A percentile compares a stretch with the other conserved stretches of the same genome.
Conservation (phyloP, 2,113 vertebrate genomes). For the Pseudopodoces humilis region DNA sequence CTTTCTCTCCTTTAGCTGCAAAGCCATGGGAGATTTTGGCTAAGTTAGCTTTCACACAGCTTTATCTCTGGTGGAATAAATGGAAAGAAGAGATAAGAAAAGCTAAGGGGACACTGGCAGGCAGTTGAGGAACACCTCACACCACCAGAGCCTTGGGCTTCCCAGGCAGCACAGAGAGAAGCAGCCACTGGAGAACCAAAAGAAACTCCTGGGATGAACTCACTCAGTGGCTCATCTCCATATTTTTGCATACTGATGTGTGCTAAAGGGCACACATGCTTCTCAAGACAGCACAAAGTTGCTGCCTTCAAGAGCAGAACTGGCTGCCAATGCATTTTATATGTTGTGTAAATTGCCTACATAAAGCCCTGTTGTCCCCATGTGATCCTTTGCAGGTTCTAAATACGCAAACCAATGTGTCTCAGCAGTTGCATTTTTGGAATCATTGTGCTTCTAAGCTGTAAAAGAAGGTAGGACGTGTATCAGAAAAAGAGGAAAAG, state of each 20-base stretch:
- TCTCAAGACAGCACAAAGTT: neutral
- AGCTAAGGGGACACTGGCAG: neutral
- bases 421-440: neutral
- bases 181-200: neutral
- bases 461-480: neutral
- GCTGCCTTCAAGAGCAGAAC: neutral
- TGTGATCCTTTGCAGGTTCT: neutral
- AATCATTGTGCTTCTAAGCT: neutral
- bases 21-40: slow-evolving; percentile 20
- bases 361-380: neutral
- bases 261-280: neutral
- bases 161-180: neutral
- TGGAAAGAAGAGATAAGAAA: slow-evolving; percentile 24
- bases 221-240: neutral
- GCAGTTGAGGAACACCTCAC: neutral
- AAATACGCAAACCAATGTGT: neutral
- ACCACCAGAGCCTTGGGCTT: neutral
- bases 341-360: neutral
- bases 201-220: neutral
- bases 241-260: neutral
- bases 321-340: neutral
- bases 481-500: neutral
- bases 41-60: slow-evolving; percentile 22
- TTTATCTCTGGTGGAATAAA: slow-evolving; percentile 31
- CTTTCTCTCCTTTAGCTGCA: slow-evolving; percentile 7